phyloP scores from a whole-genome alignment of 2,113 vertebrate genomes.

The Cygnus buccinator region DNA sequence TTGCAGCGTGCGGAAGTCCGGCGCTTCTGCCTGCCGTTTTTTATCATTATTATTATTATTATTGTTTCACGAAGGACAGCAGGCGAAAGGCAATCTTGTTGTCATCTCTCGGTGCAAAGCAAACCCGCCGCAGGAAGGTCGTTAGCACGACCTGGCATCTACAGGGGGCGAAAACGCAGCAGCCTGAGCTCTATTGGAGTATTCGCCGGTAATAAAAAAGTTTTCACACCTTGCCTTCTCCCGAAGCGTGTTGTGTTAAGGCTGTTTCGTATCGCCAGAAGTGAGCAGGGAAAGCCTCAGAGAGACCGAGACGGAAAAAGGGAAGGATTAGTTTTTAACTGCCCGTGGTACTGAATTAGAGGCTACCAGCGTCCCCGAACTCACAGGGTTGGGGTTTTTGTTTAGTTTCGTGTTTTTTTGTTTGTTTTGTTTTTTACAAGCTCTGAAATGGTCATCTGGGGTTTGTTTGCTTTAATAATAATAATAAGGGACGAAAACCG shows the following conservation, averaged over 20 bases:
- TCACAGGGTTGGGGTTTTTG: background rate
- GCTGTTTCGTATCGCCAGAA: background rate
- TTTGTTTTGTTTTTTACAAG: background rate
- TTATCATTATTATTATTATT: accelerated
- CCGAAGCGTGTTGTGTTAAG: background rate
- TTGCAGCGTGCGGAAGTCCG: background rate
- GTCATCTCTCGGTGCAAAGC: background rate
- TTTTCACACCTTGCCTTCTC: background rate
- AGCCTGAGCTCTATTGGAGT: accelerated
- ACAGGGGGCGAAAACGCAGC: background rate
- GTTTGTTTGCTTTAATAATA: background rate
- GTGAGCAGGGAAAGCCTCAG: background rate
- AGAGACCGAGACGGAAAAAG: background rate
- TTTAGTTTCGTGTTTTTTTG: background rate
- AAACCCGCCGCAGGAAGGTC: background rate
- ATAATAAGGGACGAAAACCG: background rate
- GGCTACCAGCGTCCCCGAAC: background rate
- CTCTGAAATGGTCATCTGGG: background rate
- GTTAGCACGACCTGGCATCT: background rate
- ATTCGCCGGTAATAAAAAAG: background rate
- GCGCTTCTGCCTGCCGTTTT: background rate
- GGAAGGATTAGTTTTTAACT: background rate
- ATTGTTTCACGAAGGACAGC: background rate
- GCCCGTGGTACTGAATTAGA: background rate
- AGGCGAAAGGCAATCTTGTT: background rate